These are phyloP conservation scores for Myotis vivesi DNA, from an alignment of 2,797 vertebrate species.

Conservation along the genomic window DNA sequence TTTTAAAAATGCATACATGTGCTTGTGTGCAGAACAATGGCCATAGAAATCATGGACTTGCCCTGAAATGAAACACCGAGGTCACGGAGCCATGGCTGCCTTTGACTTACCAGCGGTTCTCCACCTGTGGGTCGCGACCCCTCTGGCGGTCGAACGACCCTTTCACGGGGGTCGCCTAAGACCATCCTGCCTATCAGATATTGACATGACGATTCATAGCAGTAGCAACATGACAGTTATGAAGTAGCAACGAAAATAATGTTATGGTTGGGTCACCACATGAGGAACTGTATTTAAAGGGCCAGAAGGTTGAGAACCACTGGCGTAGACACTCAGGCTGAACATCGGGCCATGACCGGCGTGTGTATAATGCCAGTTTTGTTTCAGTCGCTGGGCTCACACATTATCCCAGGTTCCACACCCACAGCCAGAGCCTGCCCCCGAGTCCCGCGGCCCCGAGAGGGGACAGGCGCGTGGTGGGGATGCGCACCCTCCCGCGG, in stretches of 20 bases:
- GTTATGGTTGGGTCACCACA: too few species aligned
- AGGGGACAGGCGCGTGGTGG: background rate
- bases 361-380: conserved; percentile 40
- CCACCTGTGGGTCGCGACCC: too few species aligned
- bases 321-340: conserved; percentile 39
- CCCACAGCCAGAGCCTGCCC: background rate
- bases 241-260: too few species aligned
- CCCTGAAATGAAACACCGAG: conserved; percentile 4
- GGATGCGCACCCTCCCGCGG: background rate
- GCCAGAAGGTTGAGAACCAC: too few species aligned
- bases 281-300: too few species aligned
- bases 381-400: conserved; percentile 48
- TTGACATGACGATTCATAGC: too few species aligned
- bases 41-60: background rate
- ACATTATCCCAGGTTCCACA: conserved; percentile 35
- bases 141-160: too few species aligned
- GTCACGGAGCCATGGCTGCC: conserved; percentile 6
- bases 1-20: background rate
- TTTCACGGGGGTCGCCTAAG: too few species aligned
- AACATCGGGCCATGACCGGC: conserved; percentile 37
- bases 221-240: too few species aligned
- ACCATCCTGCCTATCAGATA: too few species aligned
- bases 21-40: background rate
- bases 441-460: background rate
- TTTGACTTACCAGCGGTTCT: background rate